Base-by-base conservation (phyloP, 1,140 invertebrate genomes). In the Lordiphosa collinella region DNA sequence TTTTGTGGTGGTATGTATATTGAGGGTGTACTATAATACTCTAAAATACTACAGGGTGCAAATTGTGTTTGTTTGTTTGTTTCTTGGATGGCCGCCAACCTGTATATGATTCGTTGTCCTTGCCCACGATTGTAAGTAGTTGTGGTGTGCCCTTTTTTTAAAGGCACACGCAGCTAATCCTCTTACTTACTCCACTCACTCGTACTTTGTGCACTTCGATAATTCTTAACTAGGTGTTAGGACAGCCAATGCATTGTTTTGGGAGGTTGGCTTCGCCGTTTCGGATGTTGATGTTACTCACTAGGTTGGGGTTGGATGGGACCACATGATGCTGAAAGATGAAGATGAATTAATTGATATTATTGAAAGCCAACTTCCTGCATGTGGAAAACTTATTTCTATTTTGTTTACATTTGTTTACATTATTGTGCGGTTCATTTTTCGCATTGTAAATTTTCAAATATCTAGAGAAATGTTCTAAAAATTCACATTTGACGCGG, bases 61-160 rank as follows among this genome's bases (percentile, higher is more conserved):
- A 44, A 48, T 49, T 48, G 36, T 44, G 12, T 50, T 25, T n/a
- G 16, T 6, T 9, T 43, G 1, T 25, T 44, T 12, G 22, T 12
- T 38, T 40, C 13, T 11, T 44, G 25, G n/a, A 12, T 44, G 2
- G 46, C 59, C 31, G 35, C 76, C 69, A 82, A 82, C 76, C 76
- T 82, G 76, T 59, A 59, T 84, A 41, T 40, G 61, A 63, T 34
- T 58, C 67, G 67, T 60, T 57, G 49, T 76, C 76, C 76, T 84
- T 71, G 55, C 53, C 66, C 71, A 63, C 66, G 78, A 47, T 25
- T 43, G 58, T 63, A 11, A 7, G 57, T 32, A 46, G 47, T 25
- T 57, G 44, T 82, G 29, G 51, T 29, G 64, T 79, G 65, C 55
- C 59, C 59, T 29, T 44, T 22, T 44, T 44, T 29, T 43, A 29